phyloP scores from a whole-genome alignment of 2,113 vertebrate genomes.

The Condylura cristata region DNA sequence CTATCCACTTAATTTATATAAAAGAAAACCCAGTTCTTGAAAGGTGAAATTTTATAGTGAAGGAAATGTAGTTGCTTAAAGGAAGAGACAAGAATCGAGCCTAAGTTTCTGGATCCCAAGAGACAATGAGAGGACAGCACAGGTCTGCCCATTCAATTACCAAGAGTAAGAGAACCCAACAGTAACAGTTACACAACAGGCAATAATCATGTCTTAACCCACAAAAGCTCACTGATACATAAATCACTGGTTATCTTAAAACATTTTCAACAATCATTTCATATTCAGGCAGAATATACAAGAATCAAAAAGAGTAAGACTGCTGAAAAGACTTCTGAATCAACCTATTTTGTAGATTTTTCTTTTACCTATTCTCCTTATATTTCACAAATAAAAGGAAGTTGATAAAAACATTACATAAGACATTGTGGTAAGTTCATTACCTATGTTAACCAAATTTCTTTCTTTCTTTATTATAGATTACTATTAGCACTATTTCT shows the following conservation, averaged over 20 bases:
- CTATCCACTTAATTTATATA: neutral
- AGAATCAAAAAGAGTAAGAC: neutral
- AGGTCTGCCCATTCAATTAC: too few species aligned
- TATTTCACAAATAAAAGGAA: neutral
- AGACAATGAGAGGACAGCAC: too few species aligned
- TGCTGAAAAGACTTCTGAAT: neutral
- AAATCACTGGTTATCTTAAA: neutral
- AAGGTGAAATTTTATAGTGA: conserved; percentile 1
- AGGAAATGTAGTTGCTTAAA: neutral
- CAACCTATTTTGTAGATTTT: neutral
- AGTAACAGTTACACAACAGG: neutral
- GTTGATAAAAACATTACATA: neutral
- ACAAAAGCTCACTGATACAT: neutral
- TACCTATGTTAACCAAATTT: neutral
- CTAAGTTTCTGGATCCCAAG: neutral
- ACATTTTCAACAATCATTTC: neutral
- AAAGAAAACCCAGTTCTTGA: neutral
- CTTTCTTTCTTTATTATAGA: neutral
- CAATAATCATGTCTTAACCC: neutral
- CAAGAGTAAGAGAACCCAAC: neutral
- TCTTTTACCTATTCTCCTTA: neutral
- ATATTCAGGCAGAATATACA: neutral
- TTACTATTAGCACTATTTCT: neutral
- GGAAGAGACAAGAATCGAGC: neutral
- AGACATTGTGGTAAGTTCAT: neutral